phyloP scores from a whole-genome alignment of 2,113 vertebrate species.

The Megalops atlanticus region DNA sequence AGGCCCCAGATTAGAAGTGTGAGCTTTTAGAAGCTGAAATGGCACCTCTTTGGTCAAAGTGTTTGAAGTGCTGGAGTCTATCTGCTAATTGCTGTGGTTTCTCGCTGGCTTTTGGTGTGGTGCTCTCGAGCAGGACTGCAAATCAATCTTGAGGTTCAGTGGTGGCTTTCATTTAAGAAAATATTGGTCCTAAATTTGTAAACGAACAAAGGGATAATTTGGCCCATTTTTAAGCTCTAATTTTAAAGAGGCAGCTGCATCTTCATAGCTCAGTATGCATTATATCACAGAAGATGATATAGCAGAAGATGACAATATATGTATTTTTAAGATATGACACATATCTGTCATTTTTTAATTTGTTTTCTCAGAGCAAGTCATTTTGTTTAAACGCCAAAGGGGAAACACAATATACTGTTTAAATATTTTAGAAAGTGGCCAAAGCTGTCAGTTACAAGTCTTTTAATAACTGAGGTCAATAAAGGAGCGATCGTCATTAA shows the following conservation, averaged over 20 bases:
- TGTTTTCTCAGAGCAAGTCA: background rate
- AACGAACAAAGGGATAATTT: constrained; percentile 46
- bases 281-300: background rate
- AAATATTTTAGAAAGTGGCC: background rate
- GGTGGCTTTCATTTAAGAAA: constrained; percentile 56
- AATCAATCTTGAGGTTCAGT: constrained; percentile 60
- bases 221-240: background rate
- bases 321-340: too few relatives aligned
- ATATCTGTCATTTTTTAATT: background rate
- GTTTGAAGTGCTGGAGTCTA: constrained; percentile 61
- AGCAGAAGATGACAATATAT: too few relatives aligned
- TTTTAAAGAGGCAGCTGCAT: background rate
- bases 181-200: constrained; percentile 63
- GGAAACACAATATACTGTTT: background rate
- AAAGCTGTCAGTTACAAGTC: constrained; percentile 65
- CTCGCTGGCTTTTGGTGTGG: constrained; percentile 62
- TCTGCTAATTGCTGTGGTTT: constrained; percentile 45
- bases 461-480: constrained; percentile 71
- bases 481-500: constrained; percentile 67
- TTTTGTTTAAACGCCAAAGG: background rate
- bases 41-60: constrained; percentile 47
- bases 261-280: background rate
- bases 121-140: constrained; percentile 56
- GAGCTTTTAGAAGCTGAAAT: constrained; percentile 58
- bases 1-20: constrained; percentile 49